Percentiles rank a stretch among this genome's conserved stretches.
These are phyloP conservation scores for Anodontia alba DNA, from an alignment of 2,888 invertebrate genomes.

Conservation along the genomic window DNA sequence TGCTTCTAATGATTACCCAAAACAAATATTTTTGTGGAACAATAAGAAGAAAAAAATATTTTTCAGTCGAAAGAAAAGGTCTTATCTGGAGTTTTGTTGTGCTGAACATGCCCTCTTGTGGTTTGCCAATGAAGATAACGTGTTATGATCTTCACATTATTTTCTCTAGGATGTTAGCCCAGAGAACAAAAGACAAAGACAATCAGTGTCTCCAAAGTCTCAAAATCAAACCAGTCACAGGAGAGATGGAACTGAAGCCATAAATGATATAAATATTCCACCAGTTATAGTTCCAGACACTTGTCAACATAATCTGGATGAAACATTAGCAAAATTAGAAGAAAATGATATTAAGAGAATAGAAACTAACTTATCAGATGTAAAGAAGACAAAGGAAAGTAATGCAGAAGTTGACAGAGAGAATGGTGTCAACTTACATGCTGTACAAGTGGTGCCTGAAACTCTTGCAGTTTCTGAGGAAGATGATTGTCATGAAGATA, in stretches of 20 bases:
- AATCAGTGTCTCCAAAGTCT: constrained; percentile 3
- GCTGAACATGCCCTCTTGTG: too few species aligned
- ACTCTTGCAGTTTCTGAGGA: constrained; percentile 47
- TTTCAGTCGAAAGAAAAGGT: too few species aligned
- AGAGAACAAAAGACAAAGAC: constrained; percentile 52
- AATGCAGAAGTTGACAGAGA: neutral
- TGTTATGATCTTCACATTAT: too few species aligned
- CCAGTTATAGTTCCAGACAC: constrained; percentile 57
- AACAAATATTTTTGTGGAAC: too few species aligned
- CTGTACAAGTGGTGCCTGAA: constrained; percentile 50
- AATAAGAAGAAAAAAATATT: too few species aligned
- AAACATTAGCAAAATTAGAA: constrained; percentile 2
- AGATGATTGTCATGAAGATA: constrained; percentile 19
- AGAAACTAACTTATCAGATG: neutral
- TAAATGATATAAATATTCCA: neutral
- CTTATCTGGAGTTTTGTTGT: too few species aligned
- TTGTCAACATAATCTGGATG: constrained; percentile 42
- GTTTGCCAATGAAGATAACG: too few species aligned
- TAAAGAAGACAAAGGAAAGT: neutral
- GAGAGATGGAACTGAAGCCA: neutral
- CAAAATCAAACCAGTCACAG: neutral
- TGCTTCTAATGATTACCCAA: too few species aligned
- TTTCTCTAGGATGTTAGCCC: constrained; percentile 55
- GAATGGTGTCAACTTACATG: neutral
- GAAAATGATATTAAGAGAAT: neutral